Base-by-base conservation (phyloP, 2,888 invertebrate species). In the Pachliopta kotzebuea region DNA sequence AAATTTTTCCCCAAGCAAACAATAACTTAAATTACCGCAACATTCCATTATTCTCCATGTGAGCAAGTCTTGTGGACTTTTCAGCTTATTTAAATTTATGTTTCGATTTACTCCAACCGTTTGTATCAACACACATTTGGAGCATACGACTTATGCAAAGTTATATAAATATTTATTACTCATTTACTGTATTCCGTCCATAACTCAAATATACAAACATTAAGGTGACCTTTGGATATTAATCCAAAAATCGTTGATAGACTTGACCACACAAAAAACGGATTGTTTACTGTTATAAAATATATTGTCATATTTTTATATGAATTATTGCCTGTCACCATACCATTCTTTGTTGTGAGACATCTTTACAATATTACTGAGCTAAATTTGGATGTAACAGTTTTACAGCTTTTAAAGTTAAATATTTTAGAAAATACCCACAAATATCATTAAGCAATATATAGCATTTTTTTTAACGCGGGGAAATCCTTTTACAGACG, bases 11-110 rank as follows among this genome's bases (percentile, higher is more conserved):
- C n/a, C 37, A 20, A 11, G 23, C 20, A 24, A 60, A 60, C 60
- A 54, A 24, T 24, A 60, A 37, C n/a, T 59, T n/a, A 21, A 60
- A 53, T 60, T 60, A 31, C 21, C n/a, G 9, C 14, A 60, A 53
- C 37, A 60, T 7, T 53, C 31, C 52, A 23, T 60, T 54, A 20
- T 20, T 37, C 60, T 54, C 7, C 26, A 54, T 26, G 54, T 24
- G 42, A 11, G 17, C 37, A 42, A 53, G 37, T 45, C 60, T 42
- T 60, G 60, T 60, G 54, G 53, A 60, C 26, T 54, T 60, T 60
- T 60, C 26, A 42, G 37, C 60, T 60, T 60, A 60, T 60, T 60
- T 54, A 60, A 60, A 60, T 60, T 60, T 54, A 54, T 45, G 60
- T 60, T 60, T 54, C 60, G 54, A 60, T 54, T 54, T 53, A 50